A percentile compares a stretch with the other conserved stretches of the same genome.
Conservation (phyloP, 2,113 vertebrate genomes). For the Hassar affinis region DNA sequence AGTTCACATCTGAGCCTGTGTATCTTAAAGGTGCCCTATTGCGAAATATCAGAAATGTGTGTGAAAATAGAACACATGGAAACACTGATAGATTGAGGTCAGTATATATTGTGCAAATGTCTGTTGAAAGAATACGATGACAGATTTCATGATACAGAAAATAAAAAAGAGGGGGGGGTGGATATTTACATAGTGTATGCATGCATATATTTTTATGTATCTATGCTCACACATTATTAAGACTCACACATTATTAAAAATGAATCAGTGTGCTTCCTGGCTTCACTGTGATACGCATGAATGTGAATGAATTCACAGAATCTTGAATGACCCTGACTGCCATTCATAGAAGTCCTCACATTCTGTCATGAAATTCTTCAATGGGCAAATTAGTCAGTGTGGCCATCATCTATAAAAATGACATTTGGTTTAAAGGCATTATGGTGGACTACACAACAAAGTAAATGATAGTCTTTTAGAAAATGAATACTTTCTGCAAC, state of each 20-base stretch:
- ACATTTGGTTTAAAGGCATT: neutral
- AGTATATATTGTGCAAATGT: slow-evolving; percentile 24
- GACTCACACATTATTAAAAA: too few relatives aligned
- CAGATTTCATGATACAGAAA: neutral
- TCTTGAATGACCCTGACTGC: slow-evolving; percentile 19
- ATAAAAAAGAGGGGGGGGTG: too few relatives aligned
- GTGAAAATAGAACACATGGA: neutral
- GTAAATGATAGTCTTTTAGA: neutral
- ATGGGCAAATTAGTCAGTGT: neutral
- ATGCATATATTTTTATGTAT: neutral
- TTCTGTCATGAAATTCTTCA: neutral
- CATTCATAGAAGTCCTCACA: neutral
- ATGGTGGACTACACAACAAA: neutral
- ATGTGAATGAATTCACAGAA: slow-evolving; percentile 23
- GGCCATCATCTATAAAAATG: neutral
- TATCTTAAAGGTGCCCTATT: neutral
- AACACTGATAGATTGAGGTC: neutral
- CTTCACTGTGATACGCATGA: slow-evolving; percentile 20
- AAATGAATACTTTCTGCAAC: neutral
- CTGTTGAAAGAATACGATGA: slow-evolving; percentile 10
- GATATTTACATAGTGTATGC: neutral
- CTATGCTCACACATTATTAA: too few relatives aligned
- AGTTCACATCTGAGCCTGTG: neutral
- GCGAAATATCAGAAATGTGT: slow-evolving; percentile 5
- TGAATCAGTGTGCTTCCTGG: neutral